These are phyloP conservation scores for Ceratosolen solmsi DNA, from an alignment of 1,140 invertebrate species.

Conservation along the genomic window DNA sequence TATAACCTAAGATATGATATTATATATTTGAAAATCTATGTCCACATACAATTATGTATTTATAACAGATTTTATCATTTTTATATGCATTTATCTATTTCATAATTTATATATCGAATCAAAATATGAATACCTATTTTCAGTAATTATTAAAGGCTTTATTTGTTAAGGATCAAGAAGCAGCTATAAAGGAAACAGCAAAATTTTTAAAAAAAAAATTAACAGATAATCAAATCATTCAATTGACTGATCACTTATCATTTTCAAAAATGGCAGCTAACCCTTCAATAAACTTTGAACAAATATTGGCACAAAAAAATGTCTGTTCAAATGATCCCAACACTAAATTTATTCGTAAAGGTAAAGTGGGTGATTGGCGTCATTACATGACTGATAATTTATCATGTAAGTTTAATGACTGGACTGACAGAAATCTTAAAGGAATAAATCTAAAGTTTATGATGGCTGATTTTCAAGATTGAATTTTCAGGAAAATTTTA, in stretches of 20 bases:
- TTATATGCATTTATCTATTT: too few species aligned
- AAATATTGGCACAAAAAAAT: slow-evolving; percentile 75
- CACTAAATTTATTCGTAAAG: slow-evolving; percentile 84
- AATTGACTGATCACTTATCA: slow-evolving; percentile 83
- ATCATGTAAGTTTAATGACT: slow-evolving; percentile 81
- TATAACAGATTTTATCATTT: too few species aligned
- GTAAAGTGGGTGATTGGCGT: slow-evolving; percentile 88
- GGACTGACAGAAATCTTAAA: slow-evolving; percentile 80
- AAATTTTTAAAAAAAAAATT: slow-evolving; percentile 82
- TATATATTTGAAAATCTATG: not conserved
- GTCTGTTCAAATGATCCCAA: slow-evolving; percentile 73
- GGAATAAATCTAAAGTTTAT: slow-evolving; percentile 78
- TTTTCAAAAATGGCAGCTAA: slow-evolving; percentile 89
- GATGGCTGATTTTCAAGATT: slow-evolving; percentile 42
- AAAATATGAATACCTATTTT: too few species aligned
- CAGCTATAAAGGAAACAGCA: slow-evolving; percentile 79
- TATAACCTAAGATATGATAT: too few species aligned
- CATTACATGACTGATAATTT: slow-evolving; percentile 85
- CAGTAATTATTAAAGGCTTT: not conserved
- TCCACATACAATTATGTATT: not conserved
- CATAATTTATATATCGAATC: too few species aligned
- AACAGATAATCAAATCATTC: slow-evolving; percentile 77
- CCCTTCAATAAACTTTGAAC: slow-evolving; percentile 82
- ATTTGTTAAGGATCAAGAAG: slow-evolving; percentile 74
- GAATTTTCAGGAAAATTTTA: too few species aligned